Evolutionary conservation across 2,113 vertebrate species (phyloP).

Genomic region (Urocynchramus pylzowi): DNA sequence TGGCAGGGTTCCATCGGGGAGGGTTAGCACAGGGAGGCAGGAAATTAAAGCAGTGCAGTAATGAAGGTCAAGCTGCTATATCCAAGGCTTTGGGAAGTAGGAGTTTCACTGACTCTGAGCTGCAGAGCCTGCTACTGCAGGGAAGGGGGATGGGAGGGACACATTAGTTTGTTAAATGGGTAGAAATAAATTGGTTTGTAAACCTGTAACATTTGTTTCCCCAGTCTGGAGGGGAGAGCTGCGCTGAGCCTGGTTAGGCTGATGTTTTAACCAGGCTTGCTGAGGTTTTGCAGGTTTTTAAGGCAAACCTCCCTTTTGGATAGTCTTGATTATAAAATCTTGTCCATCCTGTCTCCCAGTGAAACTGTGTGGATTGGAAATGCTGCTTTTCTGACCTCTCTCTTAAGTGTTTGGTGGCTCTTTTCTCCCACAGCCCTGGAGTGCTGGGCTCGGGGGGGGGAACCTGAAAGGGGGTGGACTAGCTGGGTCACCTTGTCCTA

Average conservation of each 20-base stretch:
- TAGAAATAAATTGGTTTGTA: background rate
- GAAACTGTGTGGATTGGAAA: background rate
- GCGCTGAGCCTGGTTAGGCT: background rate
- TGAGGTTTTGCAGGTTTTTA: background rate
- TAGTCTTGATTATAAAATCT: background rate
- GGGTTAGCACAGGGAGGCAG: background rate
- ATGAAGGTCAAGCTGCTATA: background rate
- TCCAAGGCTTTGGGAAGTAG: background rate
- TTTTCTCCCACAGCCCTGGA: background rate
- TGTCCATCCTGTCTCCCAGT: background rate
- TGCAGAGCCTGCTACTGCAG: background rate
- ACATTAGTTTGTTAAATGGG: background rate
- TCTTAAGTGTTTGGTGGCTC: background rate
- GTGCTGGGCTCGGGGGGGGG: background rate
- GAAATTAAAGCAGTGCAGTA: background rate
- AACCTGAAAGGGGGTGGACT: rapidly evolving
- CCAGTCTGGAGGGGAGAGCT: background rate
- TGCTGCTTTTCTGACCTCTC: background rate
- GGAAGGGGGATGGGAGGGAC: background rate
- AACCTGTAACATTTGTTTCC: background rate
- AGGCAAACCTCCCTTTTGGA: background rate
- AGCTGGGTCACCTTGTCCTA: background rate
- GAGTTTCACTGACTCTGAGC: background rate
- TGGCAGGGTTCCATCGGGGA: background rate
- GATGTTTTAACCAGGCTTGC: background rate